Conservation (phyloP, 1,140 invertebrate species). For the Diuraphis noxia region DNA sequence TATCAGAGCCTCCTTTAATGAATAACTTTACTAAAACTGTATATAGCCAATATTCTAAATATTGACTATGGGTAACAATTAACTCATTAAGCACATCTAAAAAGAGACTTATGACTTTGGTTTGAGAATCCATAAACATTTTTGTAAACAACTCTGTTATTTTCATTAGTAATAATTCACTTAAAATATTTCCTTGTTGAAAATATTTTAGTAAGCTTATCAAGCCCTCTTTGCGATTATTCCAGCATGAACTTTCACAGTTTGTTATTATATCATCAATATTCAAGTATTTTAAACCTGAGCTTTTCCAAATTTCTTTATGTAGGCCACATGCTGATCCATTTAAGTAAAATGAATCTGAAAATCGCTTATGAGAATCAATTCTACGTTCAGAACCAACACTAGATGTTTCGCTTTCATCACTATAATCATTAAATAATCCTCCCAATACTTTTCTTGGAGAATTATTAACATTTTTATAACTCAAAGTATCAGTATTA, state of each 20-base stretch:
- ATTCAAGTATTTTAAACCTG: constrained; percentile 69
- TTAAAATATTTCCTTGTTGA: constrained; percentile 71
- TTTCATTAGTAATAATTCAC: constrained; percentile 72
- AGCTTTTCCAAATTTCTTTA: constrained; percentile 66
- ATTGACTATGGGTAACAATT: constrained; percentile 78
- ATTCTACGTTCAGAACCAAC: constrained; percentile 57
- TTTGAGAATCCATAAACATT: constrained; percentile 96
- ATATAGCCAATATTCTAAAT: constrained; percentile 89
- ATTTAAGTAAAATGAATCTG: constrained; percentile 64
- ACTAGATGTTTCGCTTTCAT: constrained; percentile 81
- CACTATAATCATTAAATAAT: constrained; percentile 73
- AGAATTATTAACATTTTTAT: constrained; percentile 54
- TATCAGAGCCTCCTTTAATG: constrained; percentile 86
- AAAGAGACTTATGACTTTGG: constrained; percentile 90
- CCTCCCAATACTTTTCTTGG: constrained; percentile 1
- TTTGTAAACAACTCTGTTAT: constrained; percentile 90
- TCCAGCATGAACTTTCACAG: constrained; percentile 86
- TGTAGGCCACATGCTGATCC: constrained; percentile 77
- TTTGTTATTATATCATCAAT: constrained; percentile 86
- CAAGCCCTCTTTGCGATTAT: constrained; percentile 90
- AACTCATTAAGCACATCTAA: constrained; percentile 88
- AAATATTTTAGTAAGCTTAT: constrained; percentile 78
- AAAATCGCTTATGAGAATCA: constrained; percentile 62
- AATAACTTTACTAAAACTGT: constrained; percentile 77
- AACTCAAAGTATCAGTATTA: constrained; percentile 68